Percentiles rank a stretch among this genome's conserved stretches.
Evolutionary conservation across 1,140 invertebrate species (phyloP).

Genomic region (Drosophila ercepeae): DNA sequence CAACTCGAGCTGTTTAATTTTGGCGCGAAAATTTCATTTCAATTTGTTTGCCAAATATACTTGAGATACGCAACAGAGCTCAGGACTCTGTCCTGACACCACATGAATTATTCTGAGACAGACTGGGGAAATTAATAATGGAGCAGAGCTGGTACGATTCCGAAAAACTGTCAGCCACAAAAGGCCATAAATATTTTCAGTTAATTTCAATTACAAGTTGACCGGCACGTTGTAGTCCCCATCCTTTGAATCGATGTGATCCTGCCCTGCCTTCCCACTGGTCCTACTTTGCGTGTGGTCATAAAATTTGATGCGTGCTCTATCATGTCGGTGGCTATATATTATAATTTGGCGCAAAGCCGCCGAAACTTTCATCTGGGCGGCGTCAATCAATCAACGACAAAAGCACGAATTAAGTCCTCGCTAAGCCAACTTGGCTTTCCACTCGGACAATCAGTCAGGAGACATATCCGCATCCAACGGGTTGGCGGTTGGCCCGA

Average conservation of each 20-base stretch:
- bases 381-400: slow-evolving; percentile 77
- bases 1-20: slow-evolving; percentile 57
- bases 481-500: slow-evolving; percentile 38
- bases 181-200: slow-evolving; percentile 76
- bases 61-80: slow-evolving; percentile 8
- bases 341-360: slow-evolving; percentile 75
- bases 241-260: not conserved
- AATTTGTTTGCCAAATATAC: slow-evolving; percentile 44
- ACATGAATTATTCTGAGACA: slow-evolving; percentile 44
- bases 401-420: slow-evolving; percentile 78
- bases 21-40: slow-evolving; percentile 54
- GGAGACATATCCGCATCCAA: slow-evolving; percentile 23
- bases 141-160: slow-evolving; percentile 15
- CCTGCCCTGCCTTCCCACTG: not conserved
- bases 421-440: slow-evolving; percentile 48
- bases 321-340: slow-evolving; percentile 59
- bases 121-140: slow-evolving; percentile 50
- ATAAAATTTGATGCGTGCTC: slow-evolving; percentile 77
- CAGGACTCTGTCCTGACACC: slow-evolving; percentile 20
- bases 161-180: slow-evolving; percentile 36
- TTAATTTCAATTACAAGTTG: slow-evolving; percentile 74
- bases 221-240: slow-evolving; percentile 34
- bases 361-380: slow-evolving; percentile 74
- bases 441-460: slow-evolving; percentile 65
- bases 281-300: slow-evolving; percentile 32